phyloP scores from a whole-genome alignment of 1,140 invertebrate species.

The Homalodisca vitripennis region DNA sequence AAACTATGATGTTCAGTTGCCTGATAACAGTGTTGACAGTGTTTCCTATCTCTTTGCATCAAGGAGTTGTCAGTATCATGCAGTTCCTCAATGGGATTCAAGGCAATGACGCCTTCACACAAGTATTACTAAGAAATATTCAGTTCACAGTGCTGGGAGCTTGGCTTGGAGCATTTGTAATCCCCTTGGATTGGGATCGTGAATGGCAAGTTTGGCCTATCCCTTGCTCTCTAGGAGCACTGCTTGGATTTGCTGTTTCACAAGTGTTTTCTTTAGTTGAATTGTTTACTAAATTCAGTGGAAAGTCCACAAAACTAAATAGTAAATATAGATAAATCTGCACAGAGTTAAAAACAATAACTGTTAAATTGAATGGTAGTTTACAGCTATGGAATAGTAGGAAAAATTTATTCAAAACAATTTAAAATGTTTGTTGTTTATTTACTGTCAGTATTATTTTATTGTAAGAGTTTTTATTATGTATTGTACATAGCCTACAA shows the following conservation, averaged over 20 bases:
- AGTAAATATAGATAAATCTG: conserved; percentile 13
- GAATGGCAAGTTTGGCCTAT: conserved; percentile 86
- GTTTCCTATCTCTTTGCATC: conserved; percentile 60
- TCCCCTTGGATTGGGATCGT: conserved; percentile 90
- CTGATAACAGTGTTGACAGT: conserved; percentile 65
- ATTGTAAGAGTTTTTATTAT: no score
- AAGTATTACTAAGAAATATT: conserved; percentile 59
- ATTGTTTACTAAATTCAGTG: conserved; percentile 38
- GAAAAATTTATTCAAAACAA: no score
- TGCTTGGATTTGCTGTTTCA: conserved; percentile 59
- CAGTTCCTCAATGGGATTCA: conserved; percentile 30
- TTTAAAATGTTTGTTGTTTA: no score
- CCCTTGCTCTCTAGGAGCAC: conserved; percentile 68
- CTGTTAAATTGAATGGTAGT: no score
- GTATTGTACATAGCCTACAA: no score
- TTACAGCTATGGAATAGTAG: no score
- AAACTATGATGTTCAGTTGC: conserved; percentile 69
- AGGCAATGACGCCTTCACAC: conserved; percentile 50
- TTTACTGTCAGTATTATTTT: no score
- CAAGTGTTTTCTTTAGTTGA: conserved; percentile 56
- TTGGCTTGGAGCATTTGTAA: conserved; percentile 83
- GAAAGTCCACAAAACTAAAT: conserved; percentile 19
- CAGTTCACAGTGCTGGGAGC: conserved; percentile 71
- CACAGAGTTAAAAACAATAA: no score
- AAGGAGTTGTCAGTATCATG: conserved; percentile 53